A percentile compares a stretch with the other conserved stretches of the same genome.
phyloP scores from a whole-genome alignment of 2,113 vertebrate species.

The Eidolon helvum region DNA sequence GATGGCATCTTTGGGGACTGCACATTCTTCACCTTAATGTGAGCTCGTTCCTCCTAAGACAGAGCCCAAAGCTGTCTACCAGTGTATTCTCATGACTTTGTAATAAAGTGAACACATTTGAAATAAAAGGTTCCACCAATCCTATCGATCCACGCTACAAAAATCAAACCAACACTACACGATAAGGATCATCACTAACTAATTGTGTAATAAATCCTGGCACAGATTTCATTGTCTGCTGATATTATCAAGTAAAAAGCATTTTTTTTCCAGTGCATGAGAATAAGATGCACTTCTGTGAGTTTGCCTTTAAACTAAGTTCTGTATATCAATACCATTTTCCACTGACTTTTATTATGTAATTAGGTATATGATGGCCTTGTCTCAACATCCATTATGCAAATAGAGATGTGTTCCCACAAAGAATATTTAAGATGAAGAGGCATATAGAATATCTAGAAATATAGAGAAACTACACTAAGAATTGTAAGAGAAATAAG shows the following conservation, averaged over 20 bases:
- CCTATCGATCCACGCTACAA: not conserved
- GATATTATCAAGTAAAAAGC: constrained; percentile 50
- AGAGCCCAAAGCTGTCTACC: not conserved
- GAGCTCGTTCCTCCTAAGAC: not conserved
- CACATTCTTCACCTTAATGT: not conserved
- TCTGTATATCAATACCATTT: constrained; percentile 49
- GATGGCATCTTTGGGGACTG: not conserved
- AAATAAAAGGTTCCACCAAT: constrained; percentile 30
- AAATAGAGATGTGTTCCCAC: constrained; percentile 5
- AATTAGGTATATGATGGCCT: constrained; percentile 34
- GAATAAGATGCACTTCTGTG: constrained; percentile 10
- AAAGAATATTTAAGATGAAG: not conserved
- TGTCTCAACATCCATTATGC: constrained; percentile 48
- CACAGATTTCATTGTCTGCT: constrained; percentile 15
- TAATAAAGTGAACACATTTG: not conserved
- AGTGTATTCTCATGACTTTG: not conserved
- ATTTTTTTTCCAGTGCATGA: not conserved
- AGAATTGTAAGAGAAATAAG: not conserved
- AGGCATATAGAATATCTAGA: not conserved
- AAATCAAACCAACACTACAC: not conserved
- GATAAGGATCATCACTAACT: constrained; percentile 48
- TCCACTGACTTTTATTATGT: constrained; percentile 53
- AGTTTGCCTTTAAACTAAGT: constrained; percentile 45
- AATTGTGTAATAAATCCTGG: constrained; percentile 60
- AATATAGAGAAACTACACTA: not conserved